phyloP scores from a whole-genome alignment of 2,888 invertebrate genomes.

The Stenotaenia linearis region DNA sequence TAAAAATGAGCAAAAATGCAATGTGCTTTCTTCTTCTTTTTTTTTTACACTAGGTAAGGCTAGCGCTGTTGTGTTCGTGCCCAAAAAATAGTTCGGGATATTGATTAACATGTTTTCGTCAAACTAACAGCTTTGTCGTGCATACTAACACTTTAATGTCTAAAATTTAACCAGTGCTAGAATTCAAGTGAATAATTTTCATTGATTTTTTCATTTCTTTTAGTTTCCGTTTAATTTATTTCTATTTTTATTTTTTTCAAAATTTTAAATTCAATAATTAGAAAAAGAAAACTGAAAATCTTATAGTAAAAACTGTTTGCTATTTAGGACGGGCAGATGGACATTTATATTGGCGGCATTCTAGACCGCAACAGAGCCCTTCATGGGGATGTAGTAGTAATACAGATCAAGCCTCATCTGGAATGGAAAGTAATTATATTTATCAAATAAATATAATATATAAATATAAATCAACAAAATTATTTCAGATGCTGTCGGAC shows the following conservation, averaged over 20 bases:
- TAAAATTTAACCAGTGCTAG: not conserved
- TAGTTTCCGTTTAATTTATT: not conserved
- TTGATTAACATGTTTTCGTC: not conserved
- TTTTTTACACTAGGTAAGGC: slow-evolving; percentile 1
- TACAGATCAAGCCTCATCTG: slow-evolving; percentile 42
- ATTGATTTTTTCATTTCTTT: not conserved
- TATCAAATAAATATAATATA: not conserved
- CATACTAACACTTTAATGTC: not conserved
- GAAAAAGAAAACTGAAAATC: not conserved
- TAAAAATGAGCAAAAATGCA: not conserved
- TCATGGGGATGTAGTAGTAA: slow-evolving; percentile 73
- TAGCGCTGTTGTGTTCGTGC: not conserved
- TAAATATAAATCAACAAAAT: not conserved
- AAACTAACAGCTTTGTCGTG: not conserved
- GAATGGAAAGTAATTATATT: slow-evolving; percentile 46
- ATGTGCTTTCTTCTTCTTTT: no score
- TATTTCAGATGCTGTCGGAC: not conserved
- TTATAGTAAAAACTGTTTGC: not conserved
- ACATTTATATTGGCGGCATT: slow-evolving; percentile 66
- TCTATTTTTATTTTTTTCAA: not conserved
- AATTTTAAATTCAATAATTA: not conserved
- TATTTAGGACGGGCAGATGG: slow-evolving; percentile 50
- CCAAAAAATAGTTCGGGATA: no score
- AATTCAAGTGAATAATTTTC: not conserved
- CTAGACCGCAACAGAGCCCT: slow-evolving; percentile 72